These are phyloP conservation scores for Pseudococcus jackbeardsleyi DNA, from an alignment of 2,888 invertebrate species.

Conservation along the genomic window DNA sequence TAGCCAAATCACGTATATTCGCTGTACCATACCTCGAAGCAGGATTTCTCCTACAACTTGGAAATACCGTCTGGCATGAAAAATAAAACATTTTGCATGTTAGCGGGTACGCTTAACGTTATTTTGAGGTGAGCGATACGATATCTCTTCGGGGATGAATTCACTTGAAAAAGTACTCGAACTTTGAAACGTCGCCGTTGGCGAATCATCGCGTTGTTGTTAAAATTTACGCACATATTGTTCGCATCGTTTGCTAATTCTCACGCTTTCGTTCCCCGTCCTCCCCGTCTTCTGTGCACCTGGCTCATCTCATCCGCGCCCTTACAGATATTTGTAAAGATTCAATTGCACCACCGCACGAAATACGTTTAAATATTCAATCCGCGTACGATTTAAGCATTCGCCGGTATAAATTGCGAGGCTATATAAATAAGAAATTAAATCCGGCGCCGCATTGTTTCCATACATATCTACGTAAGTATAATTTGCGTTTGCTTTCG, in stretches of 20 bases:
- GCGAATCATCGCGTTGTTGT: conserved; percentile 24
- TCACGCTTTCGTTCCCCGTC: not conserved
- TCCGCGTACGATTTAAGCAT: conserved; percentile 36
- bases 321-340: conserved; percentile 9
- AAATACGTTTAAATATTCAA: conserved; percentile 4
- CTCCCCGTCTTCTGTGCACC: not conserved
- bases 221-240: conserved; percentile 37
- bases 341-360: conserved; percentile 9
- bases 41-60: conserved; percentile 9
- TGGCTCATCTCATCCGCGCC: not conserved
- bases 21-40: conserved; percentile 9
- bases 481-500: not conserved
- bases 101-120: not conserved
- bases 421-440: conserved; percentile 40
- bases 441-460: not conserved
- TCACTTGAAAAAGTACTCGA: conserved; percentile 15
- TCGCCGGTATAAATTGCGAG: not conserved
- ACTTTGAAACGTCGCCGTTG: conserved; percentile 23
- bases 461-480: not conserved
- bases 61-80: conserved; percentile 14
- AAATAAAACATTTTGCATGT: conserved; percentile 40
- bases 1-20: conserved; percentile 27
- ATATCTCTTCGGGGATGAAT: conserved; percentile 9
- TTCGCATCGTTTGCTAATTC: conserved; percentile 20
- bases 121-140: not conserved